Percentiles rank a stretch among this genome's conserved stretches.
phyloP scores from a whole-genome alignment of 2,113 vertebrate species.

The Peromyscus polionotus region DNA sequence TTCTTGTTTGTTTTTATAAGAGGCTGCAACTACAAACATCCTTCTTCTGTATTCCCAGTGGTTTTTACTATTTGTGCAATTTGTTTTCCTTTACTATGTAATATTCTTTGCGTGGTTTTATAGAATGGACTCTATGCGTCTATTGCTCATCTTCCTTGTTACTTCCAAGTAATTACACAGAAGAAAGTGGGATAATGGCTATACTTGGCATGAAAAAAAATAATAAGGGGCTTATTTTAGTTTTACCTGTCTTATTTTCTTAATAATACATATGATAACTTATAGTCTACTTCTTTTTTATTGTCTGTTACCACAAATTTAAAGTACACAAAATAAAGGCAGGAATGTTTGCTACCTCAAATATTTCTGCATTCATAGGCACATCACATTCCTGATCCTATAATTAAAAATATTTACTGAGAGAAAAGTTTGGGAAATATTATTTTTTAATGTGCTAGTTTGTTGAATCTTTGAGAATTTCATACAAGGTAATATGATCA shows the following conservation, averaged over 20 bases:
- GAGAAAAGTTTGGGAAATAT: background rate
- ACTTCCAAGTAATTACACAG: background rate
- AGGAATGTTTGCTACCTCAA: background rate
- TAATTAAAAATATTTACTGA: background rate
- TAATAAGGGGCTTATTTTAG: background rate
- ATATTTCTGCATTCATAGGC: background rate
- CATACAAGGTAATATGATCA: background rate
- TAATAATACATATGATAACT: background rate
- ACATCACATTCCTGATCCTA: background rate
- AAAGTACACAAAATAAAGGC: background rate
- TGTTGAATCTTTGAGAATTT: background rate
- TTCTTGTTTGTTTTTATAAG: background rate
- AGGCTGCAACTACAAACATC: background rate
- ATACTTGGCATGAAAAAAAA: background rate
- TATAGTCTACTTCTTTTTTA: background rate
- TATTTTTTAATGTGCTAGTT: background rate
- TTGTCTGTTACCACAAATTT: background rate
- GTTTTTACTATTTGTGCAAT: background rate
- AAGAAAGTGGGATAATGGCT: background rate
- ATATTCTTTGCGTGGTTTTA: background rate
- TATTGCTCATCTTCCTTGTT: background rate
- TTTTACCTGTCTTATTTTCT: background rate
- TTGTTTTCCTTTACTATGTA: background rate
- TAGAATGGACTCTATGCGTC: background rate
- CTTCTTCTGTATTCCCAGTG: background rate